Conservation (phyloP, 1,140 invertebrate species). For the Brachionus asplanchnoidis region DNA sequence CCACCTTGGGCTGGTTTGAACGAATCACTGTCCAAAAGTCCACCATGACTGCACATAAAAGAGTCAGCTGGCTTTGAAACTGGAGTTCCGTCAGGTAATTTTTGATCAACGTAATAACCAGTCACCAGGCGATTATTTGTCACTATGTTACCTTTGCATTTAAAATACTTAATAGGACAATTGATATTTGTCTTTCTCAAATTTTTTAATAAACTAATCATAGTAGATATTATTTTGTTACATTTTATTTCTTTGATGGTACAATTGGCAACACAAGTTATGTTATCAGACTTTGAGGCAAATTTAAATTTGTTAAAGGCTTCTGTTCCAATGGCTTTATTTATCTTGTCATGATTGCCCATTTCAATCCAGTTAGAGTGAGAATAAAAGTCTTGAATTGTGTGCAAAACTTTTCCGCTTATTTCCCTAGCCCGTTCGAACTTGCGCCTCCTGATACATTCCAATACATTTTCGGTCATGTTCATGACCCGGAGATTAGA, state of each 20-base stretch:
- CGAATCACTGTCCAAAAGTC: not conserved
- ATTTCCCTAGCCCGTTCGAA: conserved; percentile 11
- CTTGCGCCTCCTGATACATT: not conserved
- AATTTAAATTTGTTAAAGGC: not conserved
- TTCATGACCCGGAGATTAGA: conserved; percentile 19
- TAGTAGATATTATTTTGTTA: not conserved
- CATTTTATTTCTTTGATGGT: not conserved
- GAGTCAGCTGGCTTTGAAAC: conserved; percentile 8
- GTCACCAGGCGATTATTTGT: not conserved
- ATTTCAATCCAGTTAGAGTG: conserved; percentile 42
- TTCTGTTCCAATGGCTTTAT: not conserved
- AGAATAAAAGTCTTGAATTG: conserved; percentile 41
- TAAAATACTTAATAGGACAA: conserved; percentile 25
- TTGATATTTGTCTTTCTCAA: not conserved
- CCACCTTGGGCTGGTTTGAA: not conserved
- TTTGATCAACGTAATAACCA: conserved; percentile 26
- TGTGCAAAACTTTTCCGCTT: conserved; percentile 26
- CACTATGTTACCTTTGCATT: conserved; percentile 20
- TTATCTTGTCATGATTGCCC: conserved; percentile 22
- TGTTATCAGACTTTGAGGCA: not conserved
- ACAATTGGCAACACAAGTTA: not conserved
- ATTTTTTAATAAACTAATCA: conserved; percentile 5
- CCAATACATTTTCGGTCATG: not conserved
- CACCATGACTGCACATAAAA: conserved; percentile 34
- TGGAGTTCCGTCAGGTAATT: not conserved